Evolutionary conservation across 2,888 invertebrate species (phyloP).

Genomic region (Sacculina carcini): DNA sequence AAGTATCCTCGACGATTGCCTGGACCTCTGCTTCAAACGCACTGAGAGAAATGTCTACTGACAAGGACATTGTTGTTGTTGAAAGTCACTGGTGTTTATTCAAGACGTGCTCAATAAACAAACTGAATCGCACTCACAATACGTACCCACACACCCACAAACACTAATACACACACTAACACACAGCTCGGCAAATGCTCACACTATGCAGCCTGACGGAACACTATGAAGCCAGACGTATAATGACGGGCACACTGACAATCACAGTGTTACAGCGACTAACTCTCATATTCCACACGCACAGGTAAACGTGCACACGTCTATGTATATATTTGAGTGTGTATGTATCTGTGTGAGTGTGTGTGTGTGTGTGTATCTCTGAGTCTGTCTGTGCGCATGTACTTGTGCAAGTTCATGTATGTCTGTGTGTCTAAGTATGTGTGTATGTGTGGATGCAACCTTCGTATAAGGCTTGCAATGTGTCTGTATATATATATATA

Average conservation of each 20-base stretch:
- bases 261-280: neutral
- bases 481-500: neutral
- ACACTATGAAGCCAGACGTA: neutral
- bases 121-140: too few relatives aligned
- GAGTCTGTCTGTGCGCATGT: neutral
- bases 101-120: too few relatives aligned
- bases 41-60: too few relatives aligned
- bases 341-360: conserved; percentile 1
- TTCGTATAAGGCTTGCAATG: neutral
- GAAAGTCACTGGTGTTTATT: too few relatives aligned
- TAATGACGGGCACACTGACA: neutral
- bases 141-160: too few relatives aligned
- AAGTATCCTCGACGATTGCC: too few relatives aligned
- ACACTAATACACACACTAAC: too few relatives aligned
- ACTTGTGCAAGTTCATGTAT: conserved; percentile 6
- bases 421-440: conserved; percentile 3
- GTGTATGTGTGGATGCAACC: conserved; percentile 2
- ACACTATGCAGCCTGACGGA: too few relatives aligned
- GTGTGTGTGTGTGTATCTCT: conserved; percentile 3
- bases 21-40: too few relatives aligned
- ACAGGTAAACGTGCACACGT: conserved; percentile 3
- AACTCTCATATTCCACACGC: neutral
- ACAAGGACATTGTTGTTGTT: too few relatives aligned
- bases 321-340: conserved; percentile 5
- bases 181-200: too few relatives aligned